Evolutionary conservation across 2,797 vertebrate genomes (phyloP), one percentile per base, ranked within the genome.

Genomic region (Scolopax rusticola): DNA sequence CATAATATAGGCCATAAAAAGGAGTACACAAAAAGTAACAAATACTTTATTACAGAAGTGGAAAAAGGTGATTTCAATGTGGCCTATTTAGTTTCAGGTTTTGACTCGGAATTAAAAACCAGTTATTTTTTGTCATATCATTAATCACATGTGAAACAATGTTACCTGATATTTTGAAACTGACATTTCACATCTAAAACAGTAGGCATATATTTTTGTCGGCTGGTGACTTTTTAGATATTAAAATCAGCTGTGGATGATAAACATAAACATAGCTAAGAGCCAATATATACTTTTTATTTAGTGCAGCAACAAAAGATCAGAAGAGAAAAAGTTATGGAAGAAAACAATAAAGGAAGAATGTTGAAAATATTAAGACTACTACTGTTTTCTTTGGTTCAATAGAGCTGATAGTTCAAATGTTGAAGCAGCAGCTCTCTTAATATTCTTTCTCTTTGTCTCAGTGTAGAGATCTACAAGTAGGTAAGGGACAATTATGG

Each of bases 61-160:
- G n/a, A 56, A 83, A 53, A 69, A 74, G 4, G 30, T 30, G 0
- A 71, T 21, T 11, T 40, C 15, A 54, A 8, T 64, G 13, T 50
- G 18, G 9, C 4, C 5, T 7, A 48, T 12, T 32, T 61, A 36
- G 14, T 19, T 89, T 87, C 15, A n/a, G 8, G 8, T 56, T 70
- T 71, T 78, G 16, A 60, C n/a, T 45, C 21, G 54, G 59, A 84
- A 80, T 2, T 40, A 56, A 67, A 64, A 9, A 64, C 12, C 6
- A 11, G 0, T 4, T 53, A 0, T 24, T 93, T 27, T 57, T 23
- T 69, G 12, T 25, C 2, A 1, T 24, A 21, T 4, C 20, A 5
- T 41, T 69, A 59, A 32, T 53, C 69, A 9, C 4, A 9, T 24
- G 15, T 9, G 12, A 15, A 81, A 57, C 18, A 60, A 2, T 2